A percentile compares a stretch with the other conserved stretches of the same genome.
These are phyloP conservation scores for Sigmodon hispidus DNA, from an alignment of 2,113 vertebrate species.

Conservation along the genomic window DNA sequence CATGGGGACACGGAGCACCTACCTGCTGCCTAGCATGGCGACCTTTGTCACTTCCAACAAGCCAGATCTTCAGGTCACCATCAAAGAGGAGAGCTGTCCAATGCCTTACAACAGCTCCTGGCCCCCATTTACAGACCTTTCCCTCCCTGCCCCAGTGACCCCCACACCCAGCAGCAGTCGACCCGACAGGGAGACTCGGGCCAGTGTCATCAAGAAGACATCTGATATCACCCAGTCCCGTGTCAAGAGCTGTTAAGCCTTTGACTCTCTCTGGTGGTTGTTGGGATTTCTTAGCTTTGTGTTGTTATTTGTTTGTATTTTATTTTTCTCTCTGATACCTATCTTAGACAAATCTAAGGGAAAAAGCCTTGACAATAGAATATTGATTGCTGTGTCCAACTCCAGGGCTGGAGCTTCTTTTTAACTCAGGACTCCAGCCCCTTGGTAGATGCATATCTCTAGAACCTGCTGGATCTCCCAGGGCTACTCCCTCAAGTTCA, in stretches of 20 bases:
- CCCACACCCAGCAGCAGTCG: slow-evolving; percentile 84
- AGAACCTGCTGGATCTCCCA: slow-evolving; percentile 82
- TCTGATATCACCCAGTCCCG: slow-evolving; percentile 94
- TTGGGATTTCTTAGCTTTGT: slow-evolving; percentile 79
- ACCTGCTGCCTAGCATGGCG: slow-evolving; percentile 93
- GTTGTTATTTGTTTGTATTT: slow-evolving; percentile 81
- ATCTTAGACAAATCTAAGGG: slow-evolving; percentile 84
- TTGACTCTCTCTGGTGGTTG: slow-evolving; percentile 63
- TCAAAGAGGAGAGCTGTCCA: slow-evolving; percentile 90
- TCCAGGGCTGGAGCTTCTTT: slow-evolving; percentile 83
- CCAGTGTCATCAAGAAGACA: slow-evolving; percentile 98
- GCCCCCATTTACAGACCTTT: slow-evolving; percentile 87
- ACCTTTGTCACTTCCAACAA: slow-evolving; percentile 93
- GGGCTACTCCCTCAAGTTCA: slow-evolving; percentile 83
- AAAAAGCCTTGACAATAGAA: slow-evolving; percentile 83
- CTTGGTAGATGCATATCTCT: slow-evolving; percentile 73
- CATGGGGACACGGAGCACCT: slow-evolving; percentile 85
- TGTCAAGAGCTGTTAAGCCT: slow-evolving; percentile 91
- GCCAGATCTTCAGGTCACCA: slow-evolving; percentile 93
- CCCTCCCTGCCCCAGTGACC: slow-evolving; percentile 79
- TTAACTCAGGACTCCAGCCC: slow-evolving; percentile 90
- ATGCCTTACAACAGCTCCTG: slow-evolving; percentile 91
- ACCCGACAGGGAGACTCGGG: slow-evolving; percentile 91
- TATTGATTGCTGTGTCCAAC: slow-evolving; percentile 83
- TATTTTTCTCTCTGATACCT: slow-evolving; percentile 84